phyloP scores from a whole-genome alignment of 2,797 vertebrate genomes.

The Sebastes jordani region DNA sequence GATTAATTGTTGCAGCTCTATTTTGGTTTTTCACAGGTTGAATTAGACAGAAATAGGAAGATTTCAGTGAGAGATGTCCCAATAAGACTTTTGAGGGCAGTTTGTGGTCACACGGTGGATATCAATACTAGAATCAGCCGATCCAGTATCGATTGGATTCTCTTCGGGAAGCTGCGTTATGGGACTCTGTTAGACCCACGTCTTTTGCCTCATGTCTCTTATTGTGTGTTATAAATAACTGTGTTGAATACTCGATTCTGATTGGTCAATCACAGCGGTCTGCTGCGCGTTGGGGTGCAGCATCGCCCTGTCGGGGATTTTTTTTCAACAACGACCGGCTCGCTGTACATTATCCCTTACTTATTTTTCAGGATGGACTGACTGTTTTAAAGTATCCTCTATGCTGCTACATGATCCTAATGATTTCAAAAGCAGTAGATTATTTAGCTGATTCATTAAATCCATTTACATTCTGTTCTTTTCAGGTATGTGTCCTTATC shows the following conservation, averaged over 20 bases:
- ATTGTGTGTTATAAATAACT: not conserved
- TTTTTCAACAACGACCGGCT: too few species aligned
- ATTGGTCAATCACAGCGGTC: too few species aligned
- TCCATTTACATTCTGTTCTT: not conserved
- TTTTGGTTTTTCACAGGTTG: not conserved
- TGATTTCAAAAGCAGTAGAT: not conserved
- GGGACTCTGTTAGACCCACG: not conserved
- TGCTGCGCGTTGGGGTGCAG: too few species aligned
- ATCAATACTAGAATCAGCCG: not conserved
- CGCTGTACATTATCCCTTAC: too few species aligned
- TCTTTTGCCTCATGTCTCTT: not conserved
- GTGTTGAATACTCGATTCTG: too few species aligned
- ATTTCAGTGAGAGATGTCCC: not conserved
- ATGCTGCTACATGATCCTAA: too few species aligned
- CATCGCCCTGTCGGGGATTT: too few species aligned
- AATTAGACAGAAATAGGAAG: not conserved
- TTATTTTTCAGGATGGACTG: not conserved
- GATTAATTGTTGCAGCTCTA: not conserved
- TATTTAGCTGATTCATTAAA: not conserved
- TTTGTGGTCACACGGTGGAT: not conserved
- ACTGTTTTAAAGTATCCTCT: not conserved
- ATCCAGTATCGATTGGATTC: not conserved
- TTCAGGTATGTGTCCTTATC: too few species aligned
- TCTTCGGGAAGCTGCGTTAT: not conserved
- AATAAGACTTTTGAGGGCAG: not conserved